Evolutionary conservation across 1,140 invertebrate species (phyloP), one percentile per base, ranked within the genome.

Genomic region (Drosophila watanabei): DNA sequence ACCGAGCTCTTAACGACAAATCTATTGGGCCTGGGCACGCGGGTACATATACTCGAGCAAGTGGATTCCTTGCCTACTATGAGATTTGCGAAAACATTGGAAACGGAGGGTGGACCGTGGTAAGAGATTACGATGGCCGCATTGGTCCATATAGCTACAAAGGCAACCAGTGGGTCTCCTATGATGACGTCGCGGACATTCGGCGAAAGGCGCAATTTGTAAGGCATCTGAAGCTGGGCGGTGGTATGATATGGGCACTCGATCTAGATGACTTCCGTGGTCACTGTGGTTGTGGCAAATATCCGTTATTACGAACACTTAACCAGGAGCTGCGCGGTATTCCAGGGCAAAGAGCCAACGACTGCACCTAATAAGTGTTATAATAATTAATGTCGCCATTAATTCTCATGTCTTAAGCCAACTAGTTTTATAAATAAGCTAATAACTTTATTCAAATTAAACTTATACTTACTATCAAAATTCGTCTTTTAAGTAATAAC

Each of bases 11-110:
- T 0, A 96, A 97, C 79, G 95, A 95, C 2, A 94, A 95, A 9
- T 95, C 96, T 0, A 95, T 96, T 77, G 96, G 96, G 9, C 96
- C 97, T 16, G 97, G 96, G 43, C 94, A 96, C 88, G 95, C 96
- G 8, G 97, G 97, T 13, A 95, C 96, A 56, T 97, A 95, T 76
- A 98, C 98, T 0, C 94, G 96, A 70, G 96, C 97, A 5, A 94
- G 95, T 80, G 98, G 98, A 52, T 97, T 98, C 83, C 94, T 98
- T 28, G 94, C 97, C 1, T 98, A 97, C 92, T 98, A 98, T 91
- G 97, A 98, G 94, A 95, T 97, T 49, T 97, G 96, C 81, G 93
- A 95, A 49, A 93, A 94, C 72, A 92, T 96, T 3, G 94, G 95
- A 73, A 94, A 93, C 2, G 92, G 94, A 35, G 94, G 95, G 16